Conservation (phyloP, 2,888 invertebrate species). For the Drosophila pseudotakahashii region DNA sequence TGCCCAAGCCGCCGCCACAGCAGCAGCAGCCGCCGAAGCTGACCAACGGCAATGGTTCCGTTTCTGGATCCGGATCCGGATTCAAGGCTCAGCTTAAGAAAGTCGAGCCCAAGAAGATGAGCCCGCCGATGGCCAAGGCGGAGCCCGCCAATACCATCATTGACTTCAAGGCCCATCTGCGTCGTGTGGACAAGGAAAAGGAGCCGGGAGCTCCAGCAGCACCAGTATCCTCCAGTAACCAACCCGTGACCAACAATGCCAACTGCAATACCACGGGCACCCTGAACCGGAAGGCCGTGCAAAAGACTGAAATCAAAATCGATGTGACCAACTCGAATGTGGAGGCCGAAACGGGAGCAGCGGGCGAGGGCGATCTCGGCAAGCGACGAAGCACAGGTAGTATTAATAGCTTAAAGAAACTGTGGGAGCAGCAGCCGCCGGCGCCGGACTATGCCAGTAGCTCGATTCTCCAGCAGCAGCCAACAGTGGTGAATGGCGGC, state of each 20-base stretch:
- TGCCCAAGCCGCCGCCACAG: conserved; percentile 84
- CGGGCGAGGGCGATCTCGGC: conserved; percentile 88
- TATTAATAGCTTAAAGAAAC: conserved; percentile 95
- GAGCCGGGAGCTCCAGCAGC: conserved; percentile 48
- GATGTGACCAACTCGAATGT: conserved; percentile 75
- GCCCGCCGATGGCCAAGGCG: conserved; percentile 85
- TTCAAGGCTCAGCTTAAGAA: conserved; percentile 90
- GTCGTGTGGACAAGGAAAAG: conserved; percentile 89
- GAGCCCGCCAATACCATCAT: conserved; percentile 87
- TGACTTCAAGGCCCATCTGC: conserved; percentile 92
- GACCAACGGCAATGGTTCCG: conserved; percentile 61
- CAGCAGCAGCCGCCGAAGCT: conserved; percentile 49
- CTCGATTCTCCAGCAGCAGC: conserved; percentile 53
- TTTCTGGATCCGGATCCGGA: conserved; percentile 51
- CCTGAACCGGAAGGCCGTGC: conserved; percentile 61
- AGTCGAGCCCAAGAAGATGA: conserved; percentile 88
- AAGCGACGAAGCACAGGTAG: conserved; percentile 96
- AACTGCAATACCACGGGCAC: conserved; percentile 49
- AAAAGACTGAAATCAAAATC: conserved; percentile 85
- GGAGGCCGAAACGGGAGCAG: conserved; percentile 51
- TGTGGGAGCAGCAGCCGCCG: conserved; percentile 92
- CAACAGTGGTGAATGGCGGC: conserved; percentile 44
- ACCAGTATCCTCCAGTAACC: conserved; percentile 25
- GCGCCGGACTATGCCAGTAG: conserved; percentile 79
- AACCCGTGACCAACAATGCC: conserved; percentile 44